phyloP scores from a whole-genome alignment of 2,888 invertebrate genomes.

The Platycheirus rosarum region DNA sequence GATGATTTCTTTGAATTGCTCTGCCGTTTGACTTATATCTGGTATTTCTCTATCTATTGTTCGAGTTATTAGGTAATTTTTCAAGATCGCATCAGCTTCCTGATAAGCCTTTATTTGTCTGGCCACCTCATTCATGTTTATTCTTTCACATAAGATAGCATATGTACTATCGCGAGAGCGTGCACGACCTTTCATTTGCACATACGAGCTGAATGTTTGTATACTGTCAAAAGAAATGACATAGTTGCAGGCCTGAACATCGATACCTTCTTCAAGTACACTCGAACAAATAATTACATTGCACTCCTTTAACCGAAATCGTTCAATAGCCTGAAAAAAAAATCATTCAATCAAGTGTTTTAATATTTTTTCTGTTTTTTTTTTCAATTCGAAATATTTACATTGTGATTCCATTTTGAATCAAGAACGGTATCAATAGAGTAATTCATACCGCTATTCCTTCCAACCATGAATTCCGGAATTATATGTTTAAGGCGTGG shows the following conservation, averaged over 20 bases:
- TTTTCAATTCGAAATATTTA: slow-evolving; percentile 52
- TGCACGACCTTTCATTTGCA: slow-evolving; percentile 95
- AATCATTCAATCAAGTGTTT: not conserved
- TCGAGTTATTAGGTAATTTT: slow-evolving; percentile 85
- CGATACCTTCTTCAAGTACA: slow-evolving; percentile 95
- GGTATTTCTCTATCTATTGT: slow-evolving; percentile 84
- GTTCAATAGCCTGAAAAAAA: slow-evolving; percentile 81
- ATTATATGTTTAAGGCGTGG: slow-evolving; percentile 84
- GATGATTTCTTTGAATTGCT: slow-evolving; percentile 83
- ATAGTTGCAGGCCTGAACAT: slow-evolving; percentile 91
- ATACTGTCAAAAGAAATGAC: slow-evolving; percentile 90
- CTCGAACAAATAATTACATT: slow-evolving; percentile 90
- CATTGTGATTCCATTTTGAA: slow-evolving; percentile 77
- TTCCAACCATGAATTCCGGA: slow-evolving; percentile 89
- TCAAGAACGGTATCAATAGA: slow-evolving; percentile 78
- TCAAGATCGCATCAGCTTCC: slow-evolving; percentile 84
- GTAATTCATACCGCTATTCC: slow-evolving; percentile 74
- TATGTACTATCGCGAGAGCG: slow-evolving; percentile 86
- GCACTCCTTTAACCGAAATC: slow-evolving; percentile 85
- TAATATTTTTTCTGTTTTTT: not conserved
- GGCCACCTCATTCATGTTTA: slow-evolving; percentile 77
- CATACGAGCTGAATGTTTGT: slow-evolving; percentile 90
- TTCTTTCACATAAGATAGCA: slow-evolving; percentile 83
- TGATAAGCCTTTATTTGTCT: slow-evolving; percentile 83
- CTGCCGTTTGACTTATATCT: slow-evolving; percentile 83